These are phyloP conservation scores for Agonum fuliginosum DNA, from an alignment of 2,888 invertebrate genomes.

Conservation along the genomic window DNA sequence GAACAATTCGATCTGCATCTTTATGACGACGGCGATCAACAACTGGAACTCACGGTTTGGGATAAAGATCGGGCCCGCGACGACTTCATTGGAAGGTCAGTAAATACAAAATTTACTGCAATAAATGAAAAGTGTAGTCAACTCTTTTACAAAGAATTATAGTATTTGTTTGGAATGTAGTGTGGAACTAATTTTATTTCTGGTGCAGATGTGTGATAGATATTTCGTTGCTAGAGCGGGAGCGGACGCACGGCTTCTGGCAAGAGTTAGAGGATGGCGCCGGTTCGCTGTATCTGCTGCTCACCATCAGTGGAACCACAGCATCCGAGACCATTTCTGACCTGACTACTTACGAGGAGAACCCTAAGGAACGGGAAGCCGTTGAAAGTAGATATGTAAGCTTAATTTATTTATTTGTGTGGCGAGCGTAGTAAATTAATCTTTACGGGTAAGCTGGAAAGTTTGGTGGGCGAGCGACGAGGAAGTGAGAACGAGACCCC, in stretches of 20 bases:
- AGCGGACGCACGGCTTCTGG: conserved; percentile 94
- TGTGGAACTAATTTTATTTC: conserved; percentile 28
- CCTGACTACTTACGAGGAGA: conserved; percentile 88
- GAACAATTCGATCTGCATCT: conserved; percentile 98
- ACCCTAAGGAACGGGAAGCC: conserved; percentile 80
- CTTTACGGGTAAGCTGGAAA: no score
- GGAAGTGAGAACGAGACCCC: no score
- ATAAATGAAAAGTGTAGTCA: neutral
- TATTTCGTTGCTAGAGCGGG: conserved; percentile 87
- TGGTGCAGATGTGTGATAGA: conserved; percentile 85
- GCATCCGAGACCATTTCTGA: conserved; percentile 95
- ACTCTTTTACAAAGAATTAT: neutral
- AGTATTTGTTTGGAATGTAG: conserved; percentile 7
- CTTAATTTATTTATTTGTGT: no score
- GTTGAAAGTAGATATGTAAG: conserved; percentile 83
- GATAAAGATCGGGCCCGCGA: conserved; percentile 91
- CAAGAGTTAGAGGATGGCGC: conserved; percentile 92
- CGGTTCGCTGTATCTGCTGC: conserved; percentile 87
- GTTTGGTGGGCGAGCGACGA: no score
- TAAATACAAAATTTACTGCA: neutral
- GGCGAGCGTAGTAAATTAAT: no score
- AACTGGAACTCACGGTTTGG: conserved; percentile 93
- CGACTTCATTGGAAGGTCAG: conserved; percentile 88
- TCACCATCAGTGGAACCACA: conserved; percentile 96
- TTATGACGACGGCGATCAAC: conserved; percentile 94